Conservation (phyloP, 2,113 vertebrate genomes). For the Polypterus bichir region DNA sequence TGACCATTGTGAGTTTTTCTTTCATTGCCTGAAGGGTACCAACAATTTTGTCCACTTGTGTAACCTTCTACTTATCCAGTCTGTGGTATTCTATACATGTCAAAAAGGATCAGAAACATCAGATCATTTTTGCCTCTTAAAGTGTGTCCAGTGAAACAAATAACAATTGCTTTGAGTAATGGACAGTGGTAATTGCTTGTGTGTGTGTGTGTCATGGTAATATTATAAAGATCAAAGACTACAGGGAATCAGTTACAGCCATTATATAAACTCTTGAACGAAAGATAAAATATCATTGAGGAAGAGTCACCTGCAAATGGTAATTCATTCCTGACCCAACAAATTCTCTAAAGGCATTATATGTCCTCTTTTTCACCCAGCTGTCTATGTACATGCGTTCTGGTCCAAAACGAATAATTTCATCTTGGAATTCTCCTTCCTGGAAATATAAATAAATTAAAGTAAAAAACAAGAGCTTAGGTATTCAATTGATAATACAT, state of each 20-base stretch:
- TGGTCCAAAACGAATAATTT: slow-evolving; percentile 86
- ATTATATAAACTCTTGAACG: not conserved
- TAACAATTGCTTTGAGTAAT: too few relatives aligned
- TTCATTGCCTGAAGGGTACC: too few relatives aligned
- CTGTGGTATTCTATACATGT: too few relatives aligned
- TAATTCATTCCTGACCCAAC: slow-evolving; percentile 94
- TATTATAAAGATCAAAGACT: slow-evolving; percentile 10
- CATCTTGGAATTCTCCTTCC: slow-evolving; percentile 81
- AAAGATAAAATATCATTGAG: not conserved
- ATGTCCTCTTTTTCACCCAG: slow-evolving; percentile 89
- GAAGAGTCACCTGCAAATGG: slow-evolving; percentile 74
- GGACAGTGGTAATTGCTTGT: too few relatives aligned
- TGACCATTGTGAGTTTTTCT: too few relatives aligned
- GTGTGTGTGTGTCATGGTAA: not conserved
- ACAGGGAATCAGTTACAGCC: not conserved
- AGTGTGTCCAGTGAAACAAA: too few relatives aligned
- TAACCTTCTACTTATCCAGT: too few relatives aligned
- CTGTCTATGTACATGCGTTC: slow-evolving; percentile 93
- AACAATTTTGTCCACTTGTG: too few relatives aligned
- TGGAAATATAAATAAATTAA: slow-evolving; percentile 21
- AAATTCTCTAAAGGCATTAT: slow-evolving; percentile 80
- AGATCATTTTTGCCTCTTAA: too few relatives aligned
- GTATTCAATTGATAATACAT: too few relatives aligned
- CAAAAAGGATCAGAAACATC: too few relatives aligned
- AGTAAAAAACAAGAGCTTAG: too few relatives aligned